Evolutionary conservation across 2,888 invertebrate genomes (phyloP).

Genomic region (Leuctra nigra): DNA sequence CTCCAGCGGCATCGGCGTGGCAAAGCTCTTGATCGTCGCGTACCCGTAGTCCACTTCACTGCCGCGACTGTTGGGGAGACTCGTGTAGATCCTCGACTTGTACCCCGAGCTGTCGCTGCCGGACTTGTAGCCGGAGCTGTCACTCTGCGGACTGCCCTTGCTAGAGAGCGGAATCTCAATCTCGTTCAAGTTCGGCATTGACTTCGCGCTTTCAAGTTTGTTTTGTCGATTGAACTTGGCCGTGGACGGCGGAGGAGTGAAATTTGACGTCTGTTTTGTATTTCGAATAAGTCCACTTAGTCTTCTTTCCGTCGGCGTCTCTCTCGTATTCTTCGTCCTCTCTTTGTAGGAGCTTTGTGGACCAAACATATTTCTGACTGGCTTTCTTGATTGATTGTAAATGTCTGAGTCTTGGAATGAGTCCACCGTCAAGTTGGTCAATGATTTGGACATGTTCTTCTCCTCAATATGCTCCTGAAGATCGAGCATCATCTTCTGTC

Average conservation of each 20-base stretch:
- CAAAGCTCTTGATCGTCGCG: conserved; percentile 52
- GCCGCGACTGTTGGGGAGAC: conserved; percentile 18
- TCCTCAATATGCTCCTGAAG: conserved; percentile 11
- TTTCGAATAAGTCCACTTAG: conserved; percentile 20
- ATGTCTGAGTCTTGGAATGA: neutral
- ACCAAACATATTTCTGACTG: conserved; percentile 16
- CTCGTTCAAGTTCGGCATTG: conserved; percentile 9
- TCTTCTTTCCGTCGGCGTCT: conserved; percentile 19
- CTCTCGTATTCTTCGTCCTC: neutral
- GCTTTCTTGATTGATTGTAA: neutral
- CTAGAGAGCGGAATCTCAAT: neutral
- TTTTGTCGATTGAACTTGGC: conserved; percentile 4
- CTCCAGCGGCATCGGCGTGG: conserved; percentile 47
- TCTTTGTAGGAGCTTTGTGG: conserved; percentile 11
- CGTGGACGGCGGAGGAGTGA: neutral
- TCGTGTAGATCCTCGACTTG: neutral
- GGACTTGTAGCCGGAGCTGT: conserved; percentile 51
- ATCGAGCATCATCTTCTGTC: conserved; percentile 14
- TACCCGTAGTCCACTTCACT: conserved; percentile 49
- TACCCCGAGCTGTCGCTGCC: conserved; percentile 29
- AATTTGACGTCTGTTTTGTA: neutral
- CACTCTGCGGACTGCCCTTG: conserved; percentile 33
- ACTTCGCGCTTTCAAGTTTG: conserved; percentile 1
- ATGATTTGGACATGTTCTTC: neutral
- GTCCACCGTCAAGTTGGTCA: neutral